These are phyloP conservation scores for Syngnathus acus DNA, from an alignment of 2,797 vertebrate species.

Conservation along the genomic window DNA sequence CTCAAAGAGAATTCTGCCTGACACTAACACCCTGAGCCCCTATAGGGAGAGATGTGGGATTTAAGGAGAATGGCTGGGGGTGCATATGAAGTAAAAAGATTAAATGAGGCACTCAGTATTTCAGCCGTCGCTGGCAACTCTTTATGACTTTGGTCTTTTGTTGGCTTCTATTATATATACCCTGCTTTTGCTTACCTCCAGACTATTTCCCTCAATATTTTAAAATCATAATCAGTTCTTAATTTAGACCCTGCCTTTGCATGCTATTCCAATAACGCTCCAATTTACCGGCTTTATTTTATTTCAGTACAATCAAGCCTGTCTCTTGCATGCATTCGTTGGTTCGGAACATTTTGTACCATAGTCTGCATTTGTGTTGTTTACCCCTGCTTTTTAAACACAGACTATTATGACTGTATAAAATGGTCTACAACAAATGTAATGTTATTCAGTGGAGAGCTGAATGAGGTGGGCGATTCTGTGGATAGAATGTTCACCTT, in stretches of 20 bases:
- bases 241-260: background rate
- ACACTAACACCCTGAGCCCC: constrained; percentile 62
- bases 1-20: constrained; percentile 56
- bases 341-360: background rate
- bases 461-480: background rate
- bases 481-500: background rate
- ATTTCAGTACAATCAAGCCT: background rate
- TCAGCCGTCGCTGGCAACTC: constrained; percentile 12
- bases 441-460: background rate
- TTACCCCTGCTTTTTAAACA: background rate
- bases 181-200: background rate
- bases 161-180: constrained; percentile 10
- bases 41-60: constrained; percentile 45
- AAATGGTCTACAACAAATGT: background rate
- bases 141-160: constrained; percentile 19
- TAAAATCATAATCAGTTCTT: background rate
- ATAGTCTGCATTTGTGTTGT: background rate
- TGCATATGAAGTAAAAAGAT: constrained; percentile 45
- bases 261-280: background rate
- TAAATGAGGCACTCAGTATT: constrained; percentile 52
- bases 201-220: background rate
- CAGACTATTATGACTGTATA: background rate
- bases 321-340: background rate
- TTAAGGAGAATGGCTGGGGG: constrained; percentile 40
- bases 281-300: background rate